phyloP scores from a whole-genome alignment of 2,797 vertebrate genomes.

The Mareca strepera region DNA sequence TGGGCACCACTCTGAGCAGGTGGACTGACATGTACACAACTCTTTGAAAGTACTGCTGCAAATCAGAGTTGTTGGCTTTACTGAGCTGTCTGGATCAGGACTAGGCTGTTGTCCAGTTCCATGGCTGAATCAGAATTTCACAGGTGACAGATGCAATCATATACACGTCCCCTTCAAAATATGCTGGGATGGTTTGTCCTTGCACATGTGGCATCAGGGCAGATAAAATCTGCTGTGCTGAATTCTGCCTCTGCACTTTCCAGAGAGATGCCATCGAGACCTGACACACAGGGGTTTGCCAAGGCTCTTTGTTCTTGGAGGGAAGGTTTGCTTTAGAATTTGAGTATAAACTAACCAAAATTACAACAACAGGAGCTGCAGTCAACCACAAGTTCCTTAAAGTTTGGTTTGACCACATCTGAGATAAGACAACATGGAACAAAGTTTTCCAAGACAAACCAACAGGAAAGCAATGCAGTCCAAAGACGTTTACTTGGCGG shows the following conservation, averaged over 20 bases:
- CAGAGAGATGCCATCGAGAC: not conserved
- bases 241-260: not conserved
- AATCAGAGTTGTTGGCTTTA: not conserved
- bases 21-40: rapidly evolving
- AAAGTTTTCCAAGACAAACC: not conserved
- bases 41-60: not conserved
- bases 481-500: not conserved
- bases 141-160: rapidly evolving
- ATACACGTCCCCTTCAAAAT: not conserved
- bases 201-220: not conserved
- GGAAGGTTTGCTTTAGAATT: not conserved
- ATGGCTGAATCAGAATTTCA: not conserved
- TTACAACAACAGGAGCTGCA: not conserved
- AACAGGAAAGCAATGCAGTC: not conserved
- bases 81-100: not conserved
- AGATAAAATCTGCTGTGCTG: not conserved
- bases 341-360: slow-evolving; percentile 24
- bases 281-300: not conserved
- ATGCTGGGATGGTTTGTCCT: not conserved
- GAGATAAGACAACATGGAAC: not conserved
- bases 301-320: not conserved
- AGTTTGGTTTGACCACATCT: not conserved
- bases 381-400: not conserved
- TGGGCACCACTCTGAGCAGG: rapidly evolving
- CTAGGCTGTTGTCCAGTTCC: not conserved